phyloP scores from a whole-genome alignment of 1,140 invertebrate species.

The Diabrotica virgifera region DNA sequence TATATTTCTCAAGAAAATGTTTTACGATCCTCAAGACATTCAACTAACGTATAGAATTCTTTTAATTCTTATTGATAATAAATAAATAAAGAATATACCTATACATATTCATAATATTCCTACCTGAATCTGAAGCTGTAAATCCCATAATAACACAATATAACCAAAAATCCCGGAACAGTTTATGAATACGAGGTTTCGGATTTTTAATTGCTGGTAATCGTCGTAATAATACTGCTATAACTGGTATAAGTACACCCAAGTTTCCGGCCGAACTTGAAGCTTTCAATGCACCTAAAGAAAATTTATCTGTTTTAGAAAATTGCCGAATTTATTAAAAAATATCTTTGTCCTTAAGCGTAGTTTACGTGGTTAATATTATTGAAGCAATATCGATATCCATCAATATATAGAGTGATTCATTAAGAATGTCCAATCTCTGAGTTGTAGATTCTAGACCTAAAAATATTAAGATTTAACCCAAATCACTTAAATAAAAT shows the following conservation, averaged over 20 bases:
- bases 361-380: no score
- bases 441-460: no score
- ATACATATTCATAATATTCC: neutral
- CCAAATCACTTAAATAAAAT: no score
- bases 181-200: constrained; percentile 90
- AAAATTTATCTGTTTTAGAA: neutral
- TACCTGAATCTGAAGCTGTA: constrained; percentile 73
- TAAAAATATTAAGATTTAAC: no score
- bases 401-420: no score
- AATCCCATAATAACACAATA: constrained; percentile 99
- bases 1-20: no score
- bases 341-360: no score
- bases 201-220: constrained; percentile 88
- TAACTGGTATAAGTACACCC: constrained; percentile 95
- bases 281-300: constrained; percentile 62
- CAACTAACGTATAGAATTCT: neutral
- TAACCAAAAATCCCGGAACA: constrained; percentile 98
- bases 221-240: constrained; percentile 82
- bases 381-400: no score
- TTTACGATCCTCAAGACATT: no score
- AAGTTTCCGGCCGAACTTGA: constrained; percentile 94
- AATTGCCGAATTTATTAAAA: no score
- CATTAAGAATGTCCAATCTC: no score
- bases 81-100: neutral
- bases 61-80: neutral